Evolutionary conservation across 2,113 vertebrate genomes (phyloP), one percentile per base, ranked within the genome.

Genomic region (Oenanthe oenanthe): DNA sequence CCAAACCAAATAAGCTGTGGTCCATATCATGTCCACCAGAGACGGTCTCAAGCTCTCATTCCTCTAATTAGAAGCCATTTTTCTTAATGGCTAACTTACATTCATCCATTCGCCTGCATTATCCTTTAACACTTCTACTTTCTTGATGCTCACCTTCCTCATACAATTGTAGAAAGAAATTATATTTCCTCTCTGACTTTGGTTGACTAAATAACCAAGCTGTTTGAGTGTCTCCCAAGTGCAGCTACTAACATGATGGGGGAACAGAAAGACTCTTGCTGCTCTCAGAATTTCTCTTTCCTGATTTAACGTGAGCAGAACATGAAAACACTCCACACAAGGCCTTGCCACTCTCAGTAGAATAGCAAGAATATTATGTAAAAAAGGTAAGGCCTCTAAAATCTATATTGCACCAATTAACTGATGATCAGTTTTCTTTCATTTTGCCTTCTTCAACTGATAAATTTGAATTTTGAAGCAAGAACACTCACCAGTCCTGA

Each of bases 321-420:
- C 38, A 38, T 12, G 40, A 57, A n/a, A 61, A 70, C 22, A n/a
- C 42, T 79, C 31, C 42, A 43, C 31, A 24, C 4, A 12, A 80
- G 20, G 40, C 65, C 54, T 60, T 45, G 48, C 10, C 43, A 67
- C 9, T 34, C 62, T 36, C 32, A 53, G 29, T 29, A 48, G 10
- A 84, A 31, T 0, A 67, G 51, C 8, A 31, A 26, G 29, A 74
- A 61, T 0, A 2, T 38, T 28, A 32, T 2, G 34, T n/a, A 29
- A 56, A 82, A 34, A 61, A n/a, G 17, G 32, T 36, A 4, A 70
- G 31, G 36, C 7, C 11, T 36, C 50, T 18, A 47, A 88, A 79
- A 72, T 43, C 38, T 54, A 7, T 14, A 63, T 29, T 54, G 20
- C 21, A 31, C 17, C 22, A 38, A 63, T 31, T 29, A 62, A 45